A percentile compares a stretch with the other conserved stretches of the same genome.
phyloP scores from a whole-genome alignment of 2,113 vertebrate species.

The Mandrillus leucophaeus region DNA sequence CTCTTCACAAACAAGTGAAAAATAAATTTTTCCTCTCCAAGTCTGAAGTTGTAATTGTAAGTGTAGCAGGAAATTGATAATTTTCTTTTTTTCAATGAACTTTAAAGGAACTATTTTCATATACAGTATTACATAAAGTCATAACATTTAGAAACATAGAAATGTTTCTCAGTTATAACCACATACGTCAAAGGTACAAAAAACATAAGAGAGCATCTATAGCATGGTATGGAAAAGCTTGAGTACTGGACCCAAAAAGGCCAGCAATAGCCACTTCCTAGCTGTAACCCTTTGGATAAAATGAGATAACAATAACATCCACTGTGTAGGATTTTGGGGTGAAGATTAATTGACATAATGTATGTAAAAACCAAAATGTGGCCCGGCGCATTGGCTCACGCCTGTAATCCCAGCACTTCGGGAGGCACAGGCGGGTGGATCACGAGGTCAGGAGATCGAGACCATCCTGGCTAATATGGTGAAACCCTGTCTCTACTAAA shows the following conservation, averaged over 20 bases:
- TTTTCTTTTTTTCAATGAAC: not conserved
- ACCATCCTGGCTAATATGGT: no score
- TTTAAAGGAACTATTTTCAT: not conserved
- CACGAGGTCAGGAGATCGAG: no score
- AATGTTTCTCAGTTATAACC: not conserved
- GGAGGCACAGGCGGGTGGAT: no score
- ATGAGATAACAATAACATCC: not conserved
- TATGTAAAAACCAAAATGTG: not conserved
- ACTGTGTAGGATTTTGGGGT: not conserved
- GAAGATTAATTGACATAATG: not conserved
- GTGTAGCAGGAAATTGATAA: not conserved
- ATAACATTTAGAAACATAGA: not conserved
- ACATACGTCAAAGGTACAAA: not conserved
- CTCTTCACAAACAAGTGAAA: slow-evolving; percentile 20
- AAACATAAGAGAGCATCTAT: not conserved
- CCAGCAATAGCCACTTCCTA: not conserved
- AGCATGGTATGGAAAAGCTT: not conserved
- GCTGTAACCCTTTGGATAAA: not conserved
- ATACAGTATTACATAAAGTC: not conserved
- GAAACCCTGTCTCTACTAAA: no score
- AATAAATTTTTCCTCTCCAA: not conserved
- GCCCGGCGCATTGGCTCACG: no score
- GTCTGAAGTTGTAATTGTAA: not conserved
- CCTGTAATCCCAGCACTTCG: no score
- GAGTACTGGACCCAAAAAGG: not conserved